Evolutionary conservation across 2,113 vertebrate genomes (phyloP).

Genomic region (Neodon shergylaensis): DNA sequence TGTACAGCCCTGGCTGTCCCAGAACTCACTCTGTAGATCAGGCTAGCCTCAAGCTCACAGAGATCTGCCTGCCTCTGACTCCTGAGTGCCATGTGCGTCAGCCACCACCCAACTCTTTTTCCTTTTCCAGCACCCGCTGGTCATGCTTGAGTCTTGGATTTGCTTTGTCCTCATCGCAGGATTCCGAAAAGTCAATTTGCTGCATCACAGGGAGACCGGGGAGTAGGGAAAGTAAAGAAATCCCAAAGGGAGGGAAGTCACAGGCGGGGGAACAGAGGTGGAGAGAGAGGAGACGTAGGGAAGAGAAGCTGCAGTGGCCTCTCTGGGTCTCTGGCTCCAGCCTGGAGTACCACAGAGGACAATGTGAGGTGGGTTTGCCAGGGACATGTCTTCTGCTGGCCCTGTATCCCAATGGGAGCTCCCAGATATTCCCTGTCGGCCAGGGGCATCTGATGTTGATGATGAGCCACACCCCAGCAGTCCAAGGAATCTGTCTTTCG

Average conservation of each 20-base stretch:
- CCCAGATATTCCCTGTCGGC: slow-evolving; percentile 50
- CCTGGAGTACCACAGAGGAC: slow-evolving; percentile 60
- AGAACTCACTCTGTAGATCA: neutral
- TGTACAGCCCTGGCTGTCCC: neutral
- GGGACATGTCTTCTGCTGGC: slow-evolving; percentile 54
- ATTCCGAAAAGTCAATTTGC: neutral
- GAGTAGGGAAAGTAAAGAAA: neutral
- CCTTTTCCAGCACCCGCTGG: neutral
- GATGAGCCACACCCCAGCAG: too few species aligned
- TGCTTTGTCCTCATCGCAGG: neutral
- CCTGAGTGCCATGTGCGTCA: neutral
- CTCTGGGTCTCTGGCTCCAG: slow-evolving; percentile 66
- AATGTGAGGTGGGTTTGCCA: slow-evolving; percentile 64
- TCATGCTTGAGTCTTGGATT: neutral
- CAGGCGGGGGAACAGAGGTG: neutral
- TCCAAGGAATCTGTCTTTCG: slow-evolving; percentile 34
- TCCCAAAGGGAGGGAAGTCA: neutral
- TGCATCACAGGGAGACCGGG: neutral
- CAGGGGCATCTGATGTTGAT: slow-evolving; percentile 42
- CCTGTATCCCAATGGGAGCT: neutral
- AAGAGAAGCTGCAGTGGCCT: neutral
- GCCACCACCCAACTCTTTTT: too few species aligned
- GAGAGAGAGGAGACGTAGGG: neutral
- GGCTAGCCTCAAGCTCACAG: neutral
- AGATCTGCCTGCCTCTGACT: neutral